Evolutionary conservation across 1,140 invertebrate genomes (phyloP).

Genomic region (Megathymus violae): DNA sequence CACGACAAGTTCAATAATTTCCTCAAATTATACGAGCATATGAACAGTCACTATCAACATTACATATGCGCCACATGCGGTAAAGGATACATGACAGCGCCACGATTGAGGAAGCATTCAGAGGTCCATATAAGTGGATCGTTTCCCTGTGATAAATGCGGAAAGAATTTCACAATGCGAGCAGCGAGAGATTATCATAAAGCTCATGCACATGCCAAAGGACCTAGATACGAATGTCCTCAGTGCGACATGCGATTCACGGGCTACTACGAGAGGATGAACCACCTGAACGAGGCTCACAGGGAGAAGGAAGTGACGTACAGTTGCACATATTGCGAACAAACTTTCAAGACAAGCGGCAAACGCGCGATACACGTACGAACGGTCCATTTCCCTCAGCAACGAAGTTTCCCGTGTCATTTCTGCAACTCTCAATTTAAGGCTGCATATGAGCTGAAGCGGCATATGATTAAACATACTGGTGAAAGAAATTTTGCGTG

Average conservation of each 20-base stretch:
- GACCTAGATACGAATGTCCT: constrained; percentile 70
- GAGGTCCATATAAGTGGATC: constrained; percentile 69
- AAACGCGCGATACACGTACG: constrained; percentile 65
- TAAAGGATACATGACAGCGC: constrained; percentile 76
- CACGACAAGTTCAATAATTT: constrained; percentile 70
- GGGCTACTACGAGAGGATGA: constrained; percentile 70
- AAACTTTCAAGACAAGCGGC: constrained; percentile 70
- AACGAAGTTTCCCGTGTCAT: constrained; percentile 55
- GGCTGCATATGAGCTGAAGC: constrained; percentile 67
- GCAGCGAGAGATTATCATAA: constrained; percentile 71
- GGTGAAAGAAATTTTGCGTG: constrained; percentile 71
- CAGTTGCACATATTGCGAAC: constrained; percentile 63
- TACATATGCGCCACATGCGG: constrained; percentile 80
- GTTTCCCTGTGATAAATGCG: constrained; percentile 72
- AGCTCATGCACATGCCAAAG: constrained; percentile 64
- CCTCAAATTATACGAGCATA: constrained; percentile 77
- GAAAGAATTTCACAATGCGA: constrained; percentile 61
- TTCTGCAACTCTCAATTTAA: constrained; percentile 71
- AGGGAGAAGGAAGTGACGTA: constrained; percentile 67
- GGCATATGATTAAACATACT: constrained; percentile 69
- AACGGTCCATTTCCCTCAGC: constrained; percentile 61
- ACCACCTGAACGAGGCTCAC: constrained; percentile 70
- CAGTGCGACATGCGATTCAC: constrained; percentile 68
- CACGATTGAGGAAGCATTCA: constrained; percentile 70
- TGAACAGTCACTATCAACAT: constrained; percentile 79